Base-by-base conservation (phyloP, 2,888 invertebrate species). In the Synergus japonicus region DNA sequence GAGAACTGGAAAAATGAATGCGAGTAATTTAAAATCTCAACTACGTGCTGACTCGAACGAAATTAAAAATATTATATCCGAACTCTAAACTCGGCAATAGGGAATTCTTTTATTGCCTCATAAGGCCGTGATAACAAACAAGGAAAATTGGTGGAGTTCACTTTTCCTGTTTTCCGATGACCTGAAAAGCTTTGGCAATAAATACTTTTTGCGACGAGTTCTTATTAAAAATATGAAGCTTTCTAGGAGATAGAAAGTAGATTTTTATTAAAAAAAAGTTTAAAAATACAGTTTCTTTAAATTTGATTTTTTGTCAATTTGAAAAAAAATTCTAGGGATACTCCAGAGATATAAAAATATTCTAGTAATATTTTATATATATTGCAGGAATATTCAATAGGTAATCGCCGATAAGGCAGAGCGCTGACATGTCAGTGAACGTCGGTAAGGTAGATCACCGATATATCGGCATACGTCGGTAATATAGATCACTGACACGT, bases 41-140 rank as follows among this genome's bases (percentile, higher is more conserved):
- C 46, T 22, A 22, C 13, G 37, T 69, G 37, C 15, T 49, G 37
- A 49, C 29, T 18, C 22, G 15, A 15, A 73, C 9, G 29, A 4
- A 37, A 54, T 37, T n/a, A 46, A 37, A 73, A 73, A 49, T 69
- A 69, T 69, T 49, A 60, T 22, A 18, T 2, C 22, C 22, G 9
- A 4, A 10, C 60, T 60, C 22, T 60, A 60, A 60, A 60, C 18
- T 1, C 69, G 0, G 29, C n/a, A 49, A 69, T 29, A 69, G 2
- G 41, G 15, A 54, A 73, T 54, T 73, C 46, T 73, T 73, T 54
- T 73, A 73, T 73, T 73, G n/a, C 49, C 37, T 54, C 37, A 73
- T 73, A 54, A 73, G 9, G 15, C 37, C 15, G 4, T 54, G 10
- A 54, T 29, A 49, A 54, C 69, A 22, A 54, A 37, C 10, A 10